phyloP scores from a whole-genome alignment of 2,113 vertebrate genomes.

The Lophura nycthemera region DNA sequence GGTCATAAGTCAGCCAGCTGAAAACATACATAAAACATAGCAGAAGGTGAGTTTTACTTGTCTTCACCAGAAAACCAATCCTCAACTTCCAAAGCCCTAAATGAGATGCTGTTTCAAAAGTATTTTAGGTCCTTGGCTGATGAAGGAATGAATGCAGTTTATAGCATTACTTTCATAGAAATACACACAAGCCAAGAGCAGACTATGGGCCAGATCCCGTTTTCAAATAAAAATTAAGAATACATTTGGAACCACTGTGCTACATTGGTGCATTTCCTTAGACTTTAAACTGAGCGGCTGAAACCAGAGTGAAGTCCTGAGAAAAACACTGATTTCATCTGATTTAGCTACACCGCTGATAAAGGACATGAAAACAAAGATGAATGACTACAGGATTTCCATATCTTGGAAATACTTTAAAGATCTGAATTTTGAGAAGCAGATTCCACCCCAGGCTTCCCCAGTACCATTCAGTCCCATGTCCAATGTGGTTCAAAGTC shows the following conservation, averaged over 20 bases:
- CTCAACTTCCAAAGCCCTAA: background rate
- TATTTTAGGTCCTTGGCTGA: background rate
- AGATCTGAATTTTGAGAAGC: background rate
- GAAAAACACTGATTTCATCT: background rate
- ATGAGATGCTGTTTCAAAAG: background rate
- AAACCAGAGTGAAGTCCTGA: background rate
- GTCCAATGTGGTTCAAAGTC: background rate
- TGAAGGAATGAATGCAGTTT: background rate
- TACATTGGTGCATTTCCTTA: background rate
- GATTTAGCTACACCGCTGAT: background rate
- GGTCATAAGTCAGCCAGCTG: background rate
- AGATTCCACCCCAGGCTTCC: background rate
- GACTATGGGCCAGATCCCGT: background rate
- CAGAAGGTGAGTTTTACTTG: constrained; percentile 7
- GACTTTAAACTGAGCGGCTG: background rate
- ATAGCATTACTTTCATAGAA: background rate
- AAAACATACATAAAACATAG: background rate
- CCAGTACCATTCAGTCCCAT: background rate
- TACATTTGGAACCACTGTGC: background rate
- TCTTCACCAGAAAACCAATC: background rate
- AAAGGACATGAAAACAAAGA: background rate
- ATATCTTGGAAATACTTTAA: background rate
- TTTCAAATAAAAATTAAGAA: background rate
- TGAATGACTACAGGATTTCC: background rate
- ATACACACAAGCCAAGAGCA: background rate